Base-by-base conservation (phyloP, 2,113 vertebrate genomes). In the Myocastor coypus region DNA sequence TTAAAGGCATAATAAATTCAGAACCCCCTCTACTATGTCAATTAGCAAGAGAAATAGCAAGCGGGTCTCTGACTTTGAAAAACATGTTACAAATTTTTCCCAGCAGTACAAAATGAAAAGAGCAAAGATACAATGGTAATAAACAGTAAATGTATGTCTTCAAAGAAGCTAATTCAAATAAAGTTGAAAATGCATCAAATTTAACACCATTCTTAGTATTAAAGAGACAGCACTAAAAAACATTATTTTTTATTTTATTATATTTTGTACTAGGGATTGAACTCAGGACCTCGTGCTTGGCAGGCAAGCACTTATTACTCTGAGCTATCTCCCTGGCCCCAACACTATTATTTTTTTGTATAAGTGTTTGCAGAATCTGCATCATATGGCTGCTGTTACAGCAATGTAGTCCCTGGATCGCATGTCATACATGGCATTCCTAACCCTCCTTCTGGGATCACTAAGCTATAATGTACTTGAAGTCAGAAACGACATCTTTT, bases 1-100 rank as follows among this genome's bases (percentile, higher is more conserved):
- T 57, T n/a, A 61, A 90, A 71, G 40, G 59, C 46, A 78, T 88
- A 91, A 75, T 4, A 83, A 96, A 89, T 89, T 96, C 42, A 96
- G 32, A 93, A 89, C 34, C 40, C 63, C 80, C 8, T 75, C 32
- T 30, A 91, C 52, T 68, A 63, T 37, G 89, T 93, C 64, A 95
- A 17, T 84, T 84, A 83, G 28, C 30, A 14, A 87, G 46, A 89
- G 16, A 87, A 86, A 64, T 32, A n/a, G 20, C 5, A 55, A 11
- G 13, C 28, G 80, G 22, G 20, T 13, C 68, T 78, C 64, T 66
- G 13, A 22, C 66, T 64, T 66, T 77, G 12, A 94, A 97, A 95
- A 78, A 30, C 78, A 26, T 88, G 12, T 30, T 85, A 32, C 78
- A 26, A 94, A 81, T 59, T 91, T 83, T n/a, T 73, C 40, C 77